Percentiles rank a stretch among this genome's conserved stretches.
These are phyloP conservation scores for Calosoma granatense DNA, from an alignment of 1,140 invertebrate species.

Conservation along the genomic window DNA sequence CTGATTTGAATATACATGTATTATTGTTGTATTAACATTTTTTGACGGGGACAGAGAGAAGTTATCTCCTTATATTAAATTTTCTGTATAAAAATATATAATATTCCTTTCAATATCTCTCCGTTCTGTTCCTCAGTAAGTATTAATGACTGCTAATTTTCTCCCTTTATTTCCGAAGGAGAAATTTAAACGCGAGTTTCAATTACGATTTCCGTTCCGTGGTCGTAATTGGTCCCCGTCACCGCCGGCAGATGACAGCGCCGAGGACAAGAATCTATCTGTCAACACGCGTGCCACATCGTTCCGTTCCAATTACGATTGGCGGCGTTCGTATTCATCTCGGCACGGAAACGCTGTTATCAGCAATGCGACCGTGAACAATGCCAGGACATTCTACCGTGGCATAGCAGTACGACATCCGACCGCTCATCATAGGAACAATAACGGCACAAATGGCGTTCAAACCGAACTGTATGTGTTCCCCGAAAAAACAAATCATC, in stretches of 20 bases:
- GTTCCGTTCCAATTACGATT: slow-evolving; percentile 17
- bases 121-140: no score
- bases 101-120: no score
- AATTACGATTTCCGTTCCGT: slow-evolving; percentile 47
- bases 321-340: slow-evolving; percentile 11
- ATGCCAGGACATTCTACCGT: neutral
- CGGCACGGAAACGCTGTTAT: no score
- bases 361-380: neutral
- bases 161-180: no score
- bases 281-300: slow-evolving; percentile 15
- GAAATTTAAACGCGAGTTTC: slow-evolving; percentile 62
- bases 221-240: slow-evolving; percentile 35
- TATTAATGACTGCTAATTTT: no score
- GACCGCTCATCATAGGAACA: neutral
- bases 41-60: no score
- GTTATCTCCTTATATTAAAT: no score
- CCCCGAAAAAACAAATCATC: neutral
- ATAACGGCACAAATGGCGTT: neutral
- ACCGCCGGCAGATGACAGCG: slow-evolving; percentile 30
- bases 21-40: no score
- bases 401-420: slow-evolving; percentile 2
- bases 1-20: no score
- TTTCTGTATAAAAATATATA: no score
- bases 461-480: slow-evolving; percentile 7
- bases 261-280: slow-evolving; percentile 23